Evolutionary conservation across 2,113 vertebrate species (phyloP), one percentile per base, ranked within the genome.

Genomic region (Heterochromis multidens): DNA sequence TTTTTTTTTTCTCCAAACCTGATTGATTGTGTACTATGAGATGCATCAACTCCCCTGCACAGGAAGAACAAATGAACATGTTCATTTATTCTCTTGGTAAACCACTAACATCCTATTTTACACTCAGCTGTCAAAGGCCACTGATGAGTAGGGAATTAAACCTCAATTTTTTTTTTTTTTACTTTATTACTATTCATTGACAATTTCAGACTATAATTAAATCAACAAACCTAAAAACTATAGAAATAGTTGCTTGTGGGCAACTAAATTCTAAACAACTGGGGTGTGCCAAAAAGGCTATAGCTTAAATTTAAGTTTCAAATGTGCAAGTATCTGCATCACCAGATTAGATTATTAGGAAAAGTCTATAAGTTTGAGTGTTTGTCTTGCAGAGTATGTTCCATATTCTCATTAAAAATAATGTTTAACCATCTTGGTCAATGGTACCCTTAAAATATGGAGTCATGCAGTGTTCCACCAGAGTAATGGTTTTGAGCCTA

Each of bases 11-110:
- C 9, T 40, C 17, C 49, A 74, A n/a, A 43, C 3, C 46, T 43
- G 78, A 87, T 84, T 93, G 87, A 89, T 88, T 89, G 61, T 46
- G 54, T 17, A 4, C n/a, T 2, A 78, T 25, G 14, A 54, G 76
- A 54, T 43, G 80, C 79, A 86, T 60, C 49, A 80, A 63, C 85
- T 78, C 7, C 40, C 35, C 52, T 21, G 16, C 40, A 76, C 35
- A 23, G 49, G n/a, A 21, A 82, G 49, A 83, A 80, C 58, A 80
- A 88, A 86, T 79, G 27, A 91, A 88, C 43, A 16, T 57, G 10
- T 60, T 88, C 52, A 46, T 46, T 70, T 70, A 70, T 70, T 56
- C 3, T 74, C 70, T 40, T 31, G 25, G 9, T 52, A 35, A 33
- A 57, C 63, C 6, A 23, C 3, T 23, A 62, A 84, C 31, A 59